phyloP scores from a whole-genome alignment of 2,797 vertebrate genomes.

The Oceanodroma leucorhoa region DNA sequence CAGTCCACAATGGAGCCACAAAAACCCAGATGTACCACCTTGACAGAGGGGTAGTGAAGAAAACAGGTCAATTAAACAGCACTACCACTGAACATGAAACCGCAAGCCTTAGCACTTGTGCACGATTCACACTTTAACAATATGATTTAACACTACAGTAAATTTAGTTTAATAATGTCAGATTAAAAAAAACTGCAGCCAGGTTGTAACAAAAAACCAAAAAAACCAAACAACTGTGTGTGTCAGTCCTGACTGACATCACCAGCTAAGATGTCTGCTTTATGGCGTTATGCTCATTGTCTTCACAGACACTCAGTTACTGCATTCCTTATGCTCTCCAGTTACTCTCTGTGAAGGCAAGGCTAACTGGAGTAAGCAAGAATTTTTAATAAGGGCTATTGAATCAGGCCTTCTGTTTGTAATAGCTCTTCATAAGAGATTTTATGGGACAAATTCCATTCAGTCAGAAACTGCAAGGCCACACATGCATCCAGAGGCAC shows the following conservation, averaged over 20 bases:
- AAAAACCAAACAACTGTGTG: background rate
- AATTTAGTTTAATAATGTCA: background rate
- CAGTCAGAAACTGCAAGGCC: background rate
- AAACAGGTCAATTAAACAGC: background rate
- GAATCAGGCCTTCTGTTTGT: background rate
- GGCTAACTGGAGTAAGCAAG: background rate
- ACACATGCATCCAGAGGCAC: background rate
- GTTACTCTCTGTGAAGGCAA: background rate
- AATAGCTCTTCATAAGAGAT: background rate
- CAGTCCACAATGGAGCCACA: background rate
- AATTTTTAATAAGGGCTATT: background rate
- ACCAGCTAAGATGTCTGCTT: background rate
- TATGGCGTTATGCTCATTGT: background rate
- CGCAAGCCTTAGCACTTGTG: background rate
- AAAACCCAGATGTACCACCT: background rate
- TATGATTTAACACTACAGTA: background rate
- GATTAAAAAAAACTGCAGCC: background rate
- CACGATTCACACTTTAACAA: background rate
- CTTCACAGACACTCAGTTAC: background rate
- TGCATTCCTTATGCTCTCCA: background rate
- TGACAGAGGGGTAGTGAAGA: background rate
- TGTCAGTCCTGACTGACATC: background rate
- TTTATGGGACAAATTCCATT: conserved; percentile 15
- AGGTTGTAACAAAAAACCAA: background rate
- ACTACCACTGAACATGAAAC: background rate